Percentiles rank a stretch among this genome's conserved stretches.
phyloP scores from a whole-genome alignment of 2,888 invertebrate species.

The Drosophila atripex region DNA sequence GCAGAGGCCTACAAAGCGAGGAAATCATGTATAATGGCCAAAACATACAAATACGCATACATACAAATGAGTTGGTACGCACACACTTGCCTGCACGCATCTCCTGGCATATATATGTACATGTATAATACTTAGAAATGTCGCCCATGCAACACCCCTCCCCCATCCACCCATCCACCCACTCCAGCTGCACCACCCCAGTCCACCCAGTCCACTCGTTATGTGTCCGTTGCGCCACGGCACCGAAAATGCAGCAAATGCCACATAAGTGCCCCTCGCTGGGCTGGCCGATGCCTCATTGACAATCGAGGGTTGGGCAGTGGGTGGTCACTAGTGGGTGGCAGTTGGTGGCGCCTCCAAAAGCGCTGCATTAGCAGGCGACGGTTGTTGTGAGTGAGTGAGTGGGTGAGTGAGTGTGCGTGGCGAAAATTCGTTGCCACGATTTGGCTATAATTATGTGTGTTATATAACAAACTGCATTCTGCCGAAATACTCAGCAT shows the following conservation, averaged over 20 bases:
- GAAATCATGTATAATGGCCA: conserved; percentile 75
- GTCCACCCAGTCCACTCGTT: conserved; percentile 27
- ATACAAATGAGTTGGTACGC: neutral
- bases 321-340: neutral
- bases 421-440: conserved; percentile 78
- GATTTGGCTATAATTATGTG: conserved; percentile 80
- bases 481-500: conserved; percentile 61
- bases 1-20: conserved; percentile 52
- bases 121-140: conserved; percentile 54
- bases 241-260: conserved; percentile 71
- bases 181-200: conserved; percentile 4
- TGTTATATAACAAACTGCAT: conserved; percentile 80
- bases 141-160: conserved; percentile 26
- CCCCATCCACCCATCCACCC: conserved; percentile 21
- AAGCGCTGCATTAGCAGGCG: conserved; percentile 54
- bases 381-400: neutral
- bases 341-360: conserved; percentile 12
- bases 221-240: conserved; percentile 62
- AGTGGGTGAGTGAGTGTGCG: conserved; percentile 53
- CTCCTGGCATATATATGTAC: conserved; percentile 27
- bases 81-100: conserved; percentile 7
- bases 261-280: conserved; percentile 71
- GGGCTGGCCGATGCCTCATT: conserved; percentile 43
- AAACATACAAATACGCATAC: conserved; percentile 52
- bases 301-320: conserved; percentile 9